Evolutionary conservation across 1,140 invertebrate species (phyloP).

Genomic region (Parasteatoda tepidariorum): DNA sequence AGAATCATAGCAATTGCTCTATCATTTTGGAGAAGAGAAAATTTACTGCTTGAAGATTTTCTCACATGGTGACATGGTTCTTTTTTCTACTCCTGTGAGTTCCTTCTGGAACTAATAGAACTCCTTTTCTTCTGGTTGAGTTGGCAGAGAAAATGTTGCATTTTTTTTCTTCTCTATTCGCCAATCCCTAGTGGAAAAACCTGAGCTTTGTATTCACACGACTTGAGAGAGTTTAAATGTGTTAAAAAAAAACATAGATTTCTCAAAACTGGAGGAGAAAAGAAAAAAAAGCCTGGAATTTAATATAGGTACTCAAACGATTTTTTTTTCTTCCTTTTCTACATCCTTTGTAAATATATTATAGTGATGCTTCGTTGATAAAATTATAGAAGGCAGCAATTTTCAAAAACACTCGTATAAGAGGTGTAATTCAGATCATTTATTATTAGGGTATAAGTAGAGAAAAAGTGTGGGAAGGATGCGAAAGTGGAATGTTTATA

Average conservation of each 20-base stretch:
- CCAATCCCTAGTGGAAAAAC: background rate
- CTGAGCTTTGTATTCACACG: background rate
- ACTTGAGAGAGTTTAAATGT: background rate
- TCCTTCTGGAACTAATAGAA: slow-evolving; percentile 46
- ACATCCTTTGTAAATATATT: too few species aligned
- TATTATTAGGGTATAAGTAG: background rate
- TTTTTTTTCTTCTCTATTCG: background rate
- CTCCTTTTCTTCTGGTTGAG: slow-evolving; percentile 32
- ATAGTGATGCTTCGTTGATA: background rate
- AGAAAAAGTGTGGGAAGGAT: too few species aligned
- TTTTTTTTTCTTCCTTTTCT: too few species aligned
- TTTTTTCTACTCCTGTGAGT: too few species aligned
- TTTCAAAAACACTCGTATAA: background rate
- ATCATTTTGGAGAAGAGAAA: slow-evolving; percentile 35
- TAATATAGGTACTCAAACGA: background rate
- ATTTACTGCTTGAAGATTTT: slow-evolving; percentile 54
- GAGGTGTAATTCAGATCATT: background rate
- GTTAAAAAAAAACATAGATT: background rate
- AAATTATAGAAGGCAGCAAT: background rate
- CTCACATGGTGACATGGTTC: slow-evolving; percentile 13
- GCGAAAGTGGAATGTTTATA: too few species aligned
- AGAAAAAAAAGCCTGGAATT: background rate
- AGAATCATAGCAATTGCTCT: slow-evolving; percentile 48
- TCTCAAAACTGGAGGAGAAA: background rate
- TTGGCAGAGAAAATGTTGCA: slow-evolving; percentile 39